phyloP scores from a whole-genome alignment of 2,113 vertebrate genomes.

The Lycocorax pyrrhopterus region DNA sequence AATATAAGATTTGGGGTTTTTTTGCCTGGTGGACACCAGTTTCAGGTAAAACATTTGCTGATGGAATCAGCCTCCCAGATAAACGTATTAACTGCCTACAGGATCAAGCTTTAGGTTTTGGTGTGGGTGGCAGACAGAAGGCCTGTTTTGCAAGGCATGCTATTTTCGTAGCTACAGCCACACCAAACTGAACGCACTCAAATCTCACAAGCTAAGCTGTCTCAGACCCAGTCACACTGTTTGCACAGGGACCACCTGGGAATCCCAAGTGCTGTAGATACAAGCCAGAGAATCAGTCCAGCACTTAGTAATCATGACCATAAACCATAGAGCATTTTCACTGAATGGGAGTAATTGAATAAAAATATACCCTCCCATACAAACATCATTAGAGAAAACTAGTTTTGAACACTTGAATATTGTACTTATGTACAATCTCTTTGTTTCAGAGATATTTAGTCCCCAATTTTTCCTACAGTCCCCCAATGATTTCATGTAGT shows the following conservation, averaged over 20 bases:
- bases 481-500: accelerated
- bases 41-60: conserved; percentile 2
- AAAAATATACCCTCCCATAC: not conserved
- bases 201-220: not conserved
- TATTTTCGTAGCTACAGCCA: conserved; percentile 32
- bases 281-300: not conserved
- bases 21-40: not conserved
- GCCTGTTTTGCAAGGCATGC: conserved; percentile 27
- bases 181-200: not conserved
- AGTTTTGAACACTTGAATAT: not conserved
- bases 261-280: not conserved
- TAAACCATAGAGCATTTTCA: not conserved
- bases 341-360: not conserved
- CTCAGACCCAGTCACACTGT: conserved; percentile 14
- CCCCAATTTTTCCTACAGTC: not conserved
- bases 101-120: conserved; percentile 33
- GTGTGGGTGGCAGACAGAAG: conserved; percentile 48
- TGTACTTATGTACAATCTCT: accelerated
- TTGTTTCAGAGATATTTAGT: not conserved
- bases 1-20: not conserved
- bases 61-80: conserved; percentile 27
- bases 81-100: conserved; percentile 17
- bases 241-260: conserved; percentile 7
- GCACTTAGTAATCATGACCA: not conserved
- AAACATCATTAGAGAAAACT: not conserved